Evolutionary conservation across 2,888 invertebrate genomes (phyloP), one percentile per base, ranked within the genome.

Genomic region (Prosopocoilus inquinatus): DNA sequence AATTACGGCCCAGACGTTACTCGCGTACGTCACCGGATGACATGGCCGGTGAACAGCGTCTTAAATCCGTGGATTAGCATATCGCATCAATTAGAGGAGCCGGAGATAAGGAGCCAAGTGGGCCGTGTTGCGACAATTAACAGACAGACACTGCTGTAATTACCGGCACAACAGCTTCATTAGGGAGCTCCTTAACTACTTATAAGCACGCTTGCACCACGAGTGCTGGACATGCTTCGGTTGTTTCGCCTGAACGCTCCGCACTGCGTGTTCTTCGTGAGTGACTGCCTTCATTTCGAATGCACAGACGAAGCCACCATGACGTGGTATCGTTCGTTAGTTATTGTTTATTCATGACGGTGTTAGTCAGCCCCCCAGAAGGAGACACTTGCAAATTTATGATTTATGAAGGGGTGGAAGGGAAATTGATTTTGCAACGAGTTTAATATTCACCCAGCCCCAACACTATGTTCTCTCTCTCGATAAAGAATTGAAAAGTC

Each of bases 41-140:
- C 50, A 53, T 58, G 53, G 55, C 50, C 49, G 33, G 39, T 47
- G 53, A 50, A 58, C 57, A 41, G 48, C 50, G 54, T 62, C 57
- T 61, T 62, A 62, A 62, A 62, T 62, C 59, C 55, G 43, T 36
- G 44, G 49, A 64, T 64, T 64, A 61, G 63, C 64, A 64, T 64
- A 64, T 63, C 64, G 60, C 59, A 60, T 63, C 64, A 63, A 64
- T 64, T 64, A 64, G 59, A 59, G 59, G 59, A 55, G 47, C 36
- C 44, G 50, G 47, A 60, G 61, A 63, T 62, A 63, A 62, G 60
- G 60, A 53, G 48, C 47, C 51, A 50, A 56, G 59, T 59, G 64
- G 59, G 63, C 48, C 46, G 61, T 53, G 53, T 58, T 59, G 63
- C 59, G 63, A 64, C 63, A 64, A 64, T 63, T 64, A 64, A 63